These are phyloP conservation scores for Chrysemys picta DNA, from an alignment of 2,113 vertebrate genomes.

Conservation along the genomic window DNA sequence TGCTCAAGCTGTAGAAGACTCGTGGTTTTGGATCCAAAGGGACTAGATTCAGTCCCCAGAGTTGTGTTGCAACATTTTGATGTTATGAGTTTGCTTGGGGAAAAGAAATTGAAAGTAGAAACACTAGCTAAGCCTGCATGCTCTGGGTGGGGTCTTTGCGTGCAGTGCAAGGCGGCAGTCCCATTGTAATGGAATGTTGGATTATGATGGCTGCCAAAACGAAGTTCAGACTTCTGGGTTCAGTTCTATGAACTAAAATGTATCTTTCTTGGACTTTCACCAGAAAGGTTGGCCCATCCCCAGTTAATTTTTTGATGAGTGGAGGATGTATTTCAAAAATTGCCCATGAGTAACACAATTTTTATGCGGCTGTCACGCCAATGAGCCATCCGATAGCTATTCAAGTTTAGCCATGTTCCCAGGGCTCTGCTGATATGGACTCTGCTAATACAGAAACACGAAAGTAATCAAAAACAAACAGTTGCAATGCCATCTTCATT, in stretches of 20 bases:
- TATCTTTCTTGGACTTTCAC: background rate
- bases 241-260: background rate
- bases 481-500: background rate
- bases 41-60: background rate
- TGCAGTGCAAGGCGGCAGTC: background rate
- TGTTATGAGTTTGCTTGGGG: background rate
- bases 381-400: background rate
- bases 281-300: background rate
- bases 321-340: background rate
- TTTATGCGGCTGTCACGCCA: background rate
- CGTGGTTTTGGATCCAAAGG: constrained; percentile 1
- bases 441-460: background rate
- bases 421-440: background rate
- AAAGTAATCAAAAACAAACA: background rate
- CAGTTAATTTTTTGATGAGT: too few relatives aligned
- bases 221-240: background rate
- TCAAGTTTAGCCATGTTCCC: background rate
- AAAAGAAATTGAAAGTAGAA: background rate
- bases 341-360: background rate
- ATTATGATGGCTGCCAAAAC: background rate
- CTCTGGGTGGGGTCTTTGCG: background rate
- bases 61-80: background rate
- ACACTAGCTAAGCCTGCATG: background rate
- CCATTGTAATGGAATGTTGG: rapidly evolving
- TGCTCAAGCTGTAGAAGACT: background rate